phyloP scores from a whole-genome alignment of 2,797 vertebrate genomes.

The Gadopsis bispinosus region DNA sequence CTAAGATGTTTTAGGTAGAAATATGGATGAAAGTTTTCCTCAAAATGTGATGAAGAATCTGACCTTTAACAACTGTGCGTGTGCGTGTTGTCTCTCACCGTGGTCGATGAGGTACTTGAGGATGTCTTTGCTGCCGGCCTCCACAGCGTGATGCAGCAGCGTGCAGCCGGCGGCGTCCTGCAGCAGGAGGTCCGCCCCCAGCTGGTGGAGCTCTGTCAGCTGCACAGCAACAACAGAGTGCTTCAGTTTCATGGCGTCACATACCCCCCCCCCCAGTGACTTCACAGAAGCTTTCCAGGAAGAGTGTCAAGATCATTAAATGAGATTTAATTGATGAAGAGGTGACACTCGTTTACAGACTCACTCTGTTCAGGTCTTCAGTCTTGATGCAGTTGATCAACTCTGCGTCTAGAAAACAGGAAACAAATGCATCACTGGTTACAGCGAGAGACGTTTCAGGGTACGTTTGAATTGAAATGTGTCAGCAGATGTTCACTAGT shows the following conservation, averaged over 20 bases:
- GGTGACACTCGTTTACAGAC: not conserved
- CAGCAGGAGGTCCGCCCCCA: constrained; percentile 86
- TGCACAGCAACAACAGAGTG: constrained; percentile 55
- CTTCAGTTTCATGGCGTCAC: not conserved
- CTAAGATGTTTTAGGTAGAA: no score
- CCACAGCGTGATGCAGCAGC: constrained; percentile 91
- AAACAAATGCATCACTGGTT: not conserved
- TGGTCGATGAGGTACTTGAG: constrained; percentile 92
- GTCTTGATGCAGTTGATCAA: constrained; percentile 88
- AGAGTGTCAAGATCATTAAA: not conserved
- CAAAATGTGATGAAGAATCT: no score
- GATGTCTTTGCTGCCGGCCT: constrained; percentile 89
- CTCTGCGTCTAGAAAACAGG: constrained; percentile 69
- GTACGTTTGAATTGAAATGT: no score
- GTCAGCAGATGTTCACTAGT: no score
- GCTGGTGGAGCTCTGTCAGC: constrained; percentile 89
- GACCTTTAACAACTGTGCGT: not conserved
- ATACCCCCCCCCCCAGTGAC: no score
- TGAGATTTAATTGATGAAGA: no score
- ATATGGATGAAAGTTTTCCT: no score
- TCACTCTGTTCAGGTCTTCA: constrained; percentile 88
- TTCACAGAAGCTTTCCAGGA: no score
- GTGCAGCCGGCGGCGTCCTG: constrained; percentile 88
- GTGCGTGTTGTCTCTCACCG: constrained; percentile 79
- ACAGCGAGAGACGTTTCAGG: not conserved